These are phyloP conservation scores for Platyscapa corneri DNA, from an alignment of 1,140 invertebrate species.

Conservation along the genomic window DNA sequence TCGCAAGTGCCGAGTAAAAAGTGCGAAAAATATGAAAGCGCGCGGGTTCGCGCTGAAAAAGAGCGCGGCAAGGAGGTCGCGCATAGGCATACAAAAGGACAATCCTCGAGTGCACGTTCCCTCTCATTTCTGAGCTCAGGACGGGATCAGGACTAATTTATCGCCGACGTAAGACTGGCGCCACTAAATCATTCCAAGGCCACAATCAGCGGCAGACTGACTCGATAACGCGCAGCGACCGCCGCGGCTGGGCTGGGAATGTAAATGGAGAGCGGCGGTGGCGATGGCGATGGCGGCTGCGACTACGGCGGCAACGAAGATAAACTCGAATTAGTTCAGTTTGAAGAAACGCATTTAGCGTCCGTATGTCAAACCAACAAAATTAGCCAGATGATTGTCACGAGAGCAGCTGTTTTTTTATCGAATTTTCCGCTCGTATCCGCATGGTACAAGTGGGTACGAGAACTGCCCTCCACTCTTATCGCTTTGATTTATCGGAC, in stretches of 20 bases:
- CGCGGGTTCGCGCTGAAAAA: neutral
- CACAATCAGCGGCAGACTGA: neutral
- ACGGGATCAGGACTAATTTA: neutral
- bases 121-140: neutral
- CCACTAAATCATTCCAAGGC: neutral
- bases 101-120: neutral
- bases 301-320: too few species aligned
- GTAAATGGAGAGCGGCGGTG: too few species aligned
- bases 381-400: too few species aligned
- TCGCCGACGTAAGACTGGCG: neutral
- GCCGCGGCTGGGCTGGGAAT: too few species aligned
- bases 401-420: too few species aligned
- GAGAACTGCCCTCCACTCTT: neutral
- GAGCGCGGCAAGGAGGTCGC: neutral
- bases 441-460: neutral
- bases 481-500: too few species aligned
- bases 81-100: neutral
- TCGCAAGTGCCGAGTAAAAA: slow-evolving; percentile 24
- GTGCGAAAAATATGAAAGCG: neutral
- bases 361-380: too few species aligned
- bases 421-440: too few species aligned
- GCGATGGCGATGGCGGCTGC: too few species aligned
- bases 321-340: too few species aligned
- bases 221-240: too few species aligned
- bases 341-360: too few species aligned